These are phyloP conservation scores for Ceraclea dissimilis DNA, from an alignment of 2,888 invertebrate genomes.

Conservation along the genomic window DNA sequence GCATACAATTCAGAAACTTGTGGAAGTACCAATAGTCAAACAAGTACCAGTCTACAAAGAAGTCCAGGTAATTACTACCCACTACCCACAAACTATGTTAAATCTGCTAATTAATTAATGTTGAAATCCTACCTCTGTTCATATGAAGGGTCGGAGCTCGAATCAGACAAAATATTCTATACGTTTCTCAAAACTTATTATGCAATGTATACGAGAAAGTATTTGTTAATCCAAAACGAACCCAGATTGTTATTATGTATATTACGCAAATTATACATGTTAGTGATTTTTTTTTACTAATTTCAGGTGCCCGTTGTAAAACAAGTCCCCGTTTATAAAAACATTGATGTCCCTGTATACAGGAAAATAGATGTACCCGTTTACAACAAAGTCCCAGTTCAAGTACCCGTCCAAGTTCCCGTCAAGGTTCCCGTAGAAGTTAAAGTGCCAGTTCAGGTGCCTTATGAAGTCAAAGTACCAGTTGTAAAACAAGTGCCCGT, in stretches of 20 bases:
- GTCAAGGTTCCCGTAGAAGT: conserved; percentile 4
- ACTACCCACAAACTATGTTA: too few species aligned
- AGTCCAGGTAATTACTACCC: conserved; percentile 9
- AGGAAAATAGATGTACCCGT: conserved; percentile 7
- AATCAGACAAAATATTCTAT: too few species aligned
- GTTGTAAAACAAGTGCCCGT: conserved; percentile 10
- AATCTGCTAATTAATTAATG: too few species aligned
- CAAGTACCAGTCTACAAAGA: conserved; percentile 13
- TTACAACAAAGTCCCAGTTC: conserved; percentile 10
- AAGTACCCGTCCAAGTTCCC: conserved; percentile 8
- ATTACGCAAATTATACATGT: too few species aligned
- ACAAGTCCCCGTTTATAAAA: conserved; percentile 9
- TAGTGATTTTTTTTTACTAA: too few species aligned
- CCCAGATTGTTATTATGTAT: too few species aligned
- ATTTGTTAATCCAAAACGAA: too few species aligned
- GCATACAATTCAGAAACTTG: not conserved
- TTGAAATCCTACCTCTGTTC: too few species aligned
- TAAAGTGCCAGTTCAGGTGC: conserved; percentile 6
- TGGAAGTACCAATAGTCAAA: conserved; percentile 9
- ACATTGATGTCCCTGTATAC: conserved; percentile 11
- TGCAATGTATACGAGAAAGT: too few species aligned
- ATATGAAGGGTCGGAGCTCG: too few species aligned
- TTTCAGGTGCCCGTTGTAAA: conserved; percentile 11
- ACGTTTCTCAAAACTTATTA: too few species aligned
- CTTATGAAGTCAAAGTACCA: conserved; percentile 11